Evolutionary conservation across 1,140 invertebrate species (phyloP).

Genomic region (Drosophila ficusphila): DNA sequence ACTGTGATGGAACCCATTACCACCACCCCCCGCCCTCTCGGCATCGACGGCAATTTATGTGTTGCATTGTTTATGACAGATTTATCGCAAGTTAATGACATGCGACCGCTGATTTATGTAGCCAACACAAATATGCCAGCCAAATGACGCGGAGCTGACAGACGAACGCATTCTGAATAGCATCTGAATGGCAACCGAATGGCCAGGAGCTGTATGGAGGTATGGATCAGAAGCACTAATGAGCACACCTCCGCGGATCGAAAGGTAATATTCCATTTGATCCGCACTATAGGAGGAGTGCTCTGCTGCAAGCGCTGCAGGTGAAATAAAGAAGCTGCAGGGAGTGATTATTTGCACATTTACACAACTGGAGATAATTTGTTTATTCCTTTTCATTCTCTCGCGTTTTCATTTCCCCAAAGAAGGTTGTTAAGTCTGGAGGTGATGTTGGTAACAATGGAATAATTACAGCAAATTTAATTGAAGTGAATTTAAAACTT

Average conservation of each 20-base stretch:
- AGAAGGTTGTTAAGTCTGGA: background rate
- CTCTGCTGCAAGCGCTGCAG: no score
- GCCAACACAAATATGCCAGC: slow-evolving; percentile 53
- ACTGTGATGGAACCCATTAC: slow-evolving; percentile 16
- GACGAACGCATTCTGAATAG: background rate
- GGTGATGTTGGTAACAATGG: no score
- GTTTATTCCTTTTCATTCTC: background rate
- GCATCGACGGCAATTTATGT: slow-evolving; percentile 59
- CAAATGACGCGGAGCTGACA: slow-evolving; percentile 15
- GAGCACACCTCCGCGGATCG: slow-evolving; percentile 36
- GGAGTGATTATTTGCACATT: slow-evolving; percentile 58
- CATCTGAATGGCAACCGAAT: background rate
- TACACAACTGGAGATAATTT: slow-evolving; percentile 46
- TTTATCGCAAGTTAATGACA: slow-evolving; percentile 78
- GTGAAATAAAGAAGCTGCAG: slow-evolving; percentile 2
- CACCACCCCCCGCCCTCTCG: background rate
- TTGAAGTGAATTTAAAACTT: no score
- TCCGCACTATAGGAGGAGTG: slow-evolving; percentile 32
- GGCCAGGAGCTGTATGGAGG: slow-evolving; percentile 3
- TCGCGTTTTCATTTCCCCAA: background rate
- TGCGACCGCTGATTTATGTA: slow-evolving; percentile 66
- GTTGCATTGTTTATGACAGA: slow-evolving; percentile 81
- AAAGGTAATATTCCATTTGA: slow-evolving; percentile 59
- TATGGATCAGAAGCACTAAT: slow-evolving; percentile 46
- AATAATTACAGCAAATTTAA: background rate